Base-by-base conservation (phyloP, 2,888 invertebrate species). In the Brassicogethes aeneus region DNA sequence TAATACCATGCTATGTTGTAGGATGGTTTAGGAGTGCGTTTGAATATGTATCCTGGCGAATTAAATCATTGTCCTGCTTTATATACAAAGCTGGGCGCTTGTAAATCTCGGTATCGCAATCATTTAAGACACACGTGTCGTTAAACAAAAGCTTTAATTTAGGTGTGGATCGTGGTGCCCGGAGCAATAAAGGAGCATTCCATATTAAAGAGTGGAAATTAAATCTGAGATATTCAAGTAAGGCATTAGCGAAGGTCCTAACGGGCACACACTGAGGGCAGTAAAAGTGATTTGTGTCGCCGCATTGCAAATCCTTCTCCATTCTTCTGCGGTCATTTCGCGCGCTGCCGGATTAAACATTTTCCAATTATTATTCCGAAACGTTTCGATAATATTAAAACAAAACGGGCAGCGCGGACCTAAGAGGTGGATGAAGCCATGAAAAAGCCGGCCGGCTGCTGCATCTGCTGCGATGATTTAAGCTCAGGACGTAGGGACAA, bases 221-320 rank as follows among this genome's bases (percentile, higher is more conserved):
- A 61, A 61, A 61, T 61, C 60, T 60, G 61, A 60, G 59, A 60
- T 61, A 61, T 61, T 59, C 56, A 52, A 56, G 53, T 51, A 44
- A 47, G 55, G 58, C 55, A 59, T 61, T 60, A 59, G 54, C 53
- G 49, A 57, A 57, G 57, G 57, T 58, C 53, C 53, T 53, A 32
- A 32, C 42, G 48, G 51, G 47, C 51, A 52, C 54, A 54, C 47
- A 51, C 53, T 52, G 52, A 50, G 43, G 56, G 62, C 66, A 66
- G 66, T 68, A 67, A 69, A 69, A 68, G 69, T 69, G 69, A 69
- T 69, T 69, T 68, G 68, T 68, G 68, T 64, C 62, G 60, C 65
- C 60, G 65, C 65, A 65, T 64, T 64, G 66, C 67, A 66, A 67
- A 67, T 66, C 66, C 66, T 58, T 52, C 48, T 45, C 64, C 60